Evolutionary conservation across 2,797 vertebrate species (phyloP).

Genomic region (Zalophus californianus): DNA sequence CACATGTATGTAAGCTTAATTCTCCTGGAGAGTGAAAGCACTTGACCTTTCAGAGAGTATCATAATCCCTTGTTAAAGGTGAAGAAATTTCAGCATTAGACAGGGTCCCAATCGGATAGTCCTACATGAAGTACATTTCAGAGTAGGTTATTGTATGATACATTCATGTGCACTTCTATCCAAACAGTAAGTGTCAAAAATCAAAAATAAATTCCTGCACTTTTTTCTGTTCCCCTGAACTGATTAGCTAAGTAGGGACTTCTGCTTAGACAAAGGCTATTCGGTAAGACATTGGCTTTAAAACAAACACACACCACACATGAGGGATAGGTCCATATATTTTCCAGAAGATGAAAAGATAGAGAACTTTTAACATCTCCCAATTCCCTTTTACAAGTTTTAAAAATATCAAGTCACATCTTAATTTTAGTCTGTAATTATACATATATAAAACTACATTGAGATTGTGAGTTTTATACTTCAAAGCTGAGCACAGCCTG

Average conservation of each 20-base stretch:
- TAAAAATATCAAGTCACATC: background rate
- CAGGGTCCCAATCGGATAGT: background rate
- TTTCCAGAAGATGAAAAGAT: slow-evolving; percentile 18
- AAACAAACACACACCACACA: background rate
- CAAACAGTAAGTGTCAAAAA: background rate
- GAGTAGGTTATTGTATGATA: background rate
- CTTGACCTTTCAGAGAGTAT: background rate
- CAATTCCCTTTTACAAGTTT: background rate
- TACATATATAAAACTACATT: background rate
- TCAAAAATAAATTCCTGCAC: background rate
- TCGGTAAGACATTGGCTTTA: background rate
- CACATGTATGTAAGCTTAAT: background rate
- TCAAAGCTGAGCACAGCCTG: background rate
- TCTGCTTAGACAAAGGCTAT: background rate
- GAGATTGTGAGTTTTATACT: background rate
- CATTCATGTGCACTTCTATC: background rate
- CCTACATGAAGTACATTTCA: background rate
- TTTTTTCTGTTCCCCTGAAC: background rate
- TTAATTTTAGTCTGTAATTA: slow-evolving; percentile 41
- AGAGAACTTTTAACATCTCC: background rate
- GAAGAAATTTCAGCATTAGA: background rate
- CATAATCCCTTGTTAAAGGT: background rate
- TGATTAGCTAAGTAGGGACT: background rate
- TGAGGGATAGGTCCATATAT: background rate
- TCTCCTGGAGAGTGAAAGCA: background rate